These are phyloP conservation scores for Borostomias antarcticus DNA, from an alignment of 2,797 vertebrate genomes.

Conservation along the genomic window DNA sequence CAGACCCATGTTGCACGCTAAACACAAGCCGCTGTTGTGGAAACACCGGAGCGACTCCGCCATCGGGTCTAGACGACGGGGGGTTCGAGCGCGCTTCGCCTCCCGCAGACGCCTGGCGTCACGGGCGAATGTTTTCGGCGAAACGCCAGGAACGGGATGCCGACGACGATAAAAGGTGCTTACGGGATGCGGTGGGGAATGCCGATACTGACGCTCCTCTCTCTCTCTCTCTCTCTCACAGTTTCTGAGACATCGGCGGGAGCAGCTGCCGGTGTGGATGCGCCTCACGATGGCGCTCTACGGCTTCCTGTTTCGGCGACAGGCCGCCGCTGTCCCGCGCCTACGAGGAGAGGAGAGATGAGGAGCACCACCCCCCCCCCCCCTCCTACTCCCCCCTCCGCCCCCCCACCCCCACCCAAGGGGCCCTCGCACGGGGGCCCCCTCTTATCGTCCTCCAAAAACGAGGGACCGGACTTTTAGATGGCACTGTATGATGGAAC, in stretches of 20 bases:
- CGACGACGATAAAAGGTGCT: no score
- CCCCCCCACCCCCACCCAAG: slow-evolving; percentile 14
- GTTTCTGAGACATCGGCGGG: slow-evolving; percentile 73
- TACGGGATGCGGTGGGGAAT: no score
- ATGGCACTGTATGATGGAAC: slow-evolving; percentile 79
- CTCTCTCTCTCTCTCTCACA: slow-evolving; percentile 41
- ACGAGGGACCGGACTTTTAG: slow-evolving; percentile 64
- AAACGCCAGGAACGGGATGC: no score
- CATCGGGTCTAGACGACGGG: slow-evolving; percentile 31
- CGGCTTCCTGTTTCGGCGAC: slow-evolving; percentile 74
- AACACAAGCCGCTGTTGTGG: slow-evolving; percentile 59
- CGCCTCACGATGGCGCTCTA: slow-evolving; percentile 72
- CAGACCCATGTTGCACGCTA: slow-evolving; percentile 52
- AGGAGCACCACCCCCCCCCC: slow-evolving; percentile 47
- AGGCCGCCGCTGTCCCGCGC: slow-evolving; percentile 50
- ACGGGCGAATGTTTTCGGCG: no score
- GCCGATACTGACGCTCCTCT: not conserved
- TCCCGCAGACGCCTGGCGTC: no score
- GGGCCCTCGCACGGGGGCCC: slow-evolving; percentile 23
- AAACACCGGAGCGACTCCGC: slow-evolving; percentile 47
- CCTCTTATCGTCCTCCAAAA: slow-evolving; percentile 5
- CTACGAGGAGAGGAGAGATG: slow-evolving; percentile 70
- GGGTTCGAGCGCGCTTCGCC: slow-evolving; percentile 29
- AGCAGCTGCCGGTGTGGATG: slow-evolving; percentile 72
- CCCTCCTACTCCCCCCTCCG: no score